These are phyloP conservation scores for Eupeodes luniger DNA, from an alignment of 2,888 invertebrate genomes.

Conservation along the genomic window DNA sequence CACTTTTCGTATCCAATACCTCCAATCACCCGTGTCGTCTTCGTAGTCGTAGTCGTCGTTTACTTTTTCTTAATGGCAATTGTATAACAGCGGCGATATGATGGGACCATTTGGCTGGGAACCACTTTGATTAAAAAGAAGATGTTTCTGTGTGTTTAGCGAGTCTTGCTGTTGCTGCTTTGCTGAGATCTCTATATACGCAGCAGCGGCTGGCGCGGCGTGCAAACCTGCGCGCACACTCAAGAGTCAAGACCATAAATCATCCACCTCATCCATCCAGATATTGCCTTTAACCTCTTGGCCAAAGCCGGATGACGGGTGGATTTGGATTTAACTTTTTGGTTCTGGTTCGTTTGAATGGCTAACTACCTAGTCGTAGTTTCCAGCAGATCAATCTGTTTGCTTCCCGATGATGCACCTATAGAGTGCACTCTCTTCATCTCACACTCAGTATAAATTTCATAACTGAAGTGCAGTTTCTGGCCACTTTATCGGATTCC, in stretches of 20 bases:
- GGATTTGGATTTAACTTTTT: slow-evolving; percentile 2
- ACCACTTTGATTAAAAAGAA: slow-evolving; percentile 74
- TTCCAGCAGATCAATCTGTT: slow-evolving; percentile 65
- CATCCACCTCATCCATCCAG: slow-evolving; percentile 75
- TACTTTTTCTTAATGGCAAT: slow-evolving; percentile 64
- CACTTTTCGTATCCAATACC: slow-evolving; percentile 6
- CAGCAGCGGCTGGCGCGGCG: slow-evolving; percentile 28
- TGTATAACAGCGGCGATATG: slow-evolving; percentile 58
- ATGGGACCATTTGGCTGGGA: slow-evolving; percentile 75
- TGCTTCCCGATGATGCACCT: slow-evolving; percentile 49
- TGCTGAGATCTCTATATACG: slow-evolving; percentile 45
- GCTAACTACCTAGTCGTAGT: slow-evolving; percentile 68
- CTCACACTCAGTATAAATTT: slow-evolving; percentile 52
- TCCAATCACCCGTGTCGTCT: slow-evolving; percentile 17
- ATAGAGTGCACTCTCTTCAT: slow-evolving; percentile 15
- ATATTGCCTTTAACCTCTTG: slow-evolving; percentile 76
- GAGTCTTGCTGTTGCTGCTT: slow-evolving; percentile 1
- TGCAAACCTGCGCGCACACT: slow-evolving; percentile 37
- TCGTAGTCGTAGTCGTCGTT: slow-evolving; percentile 35
- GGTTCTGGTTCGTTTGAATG: slow-evolving; percentile 52
- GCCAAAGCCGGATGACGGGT: slow-evolving; percentile 60
- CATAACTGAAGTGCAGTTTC: slow-evolving; percentile 73
- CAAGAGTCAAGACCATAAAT: slow-evolving; percentile 58
- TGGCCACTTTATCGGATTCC: slow-evolving; percentile 75
- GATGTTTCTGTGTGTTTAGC: slow-evolving; percentile 71